Evolutionary conservation across 2,113 vertebrate species (phyloP).

Genomic region (Calidris pygmaea): DNA sequence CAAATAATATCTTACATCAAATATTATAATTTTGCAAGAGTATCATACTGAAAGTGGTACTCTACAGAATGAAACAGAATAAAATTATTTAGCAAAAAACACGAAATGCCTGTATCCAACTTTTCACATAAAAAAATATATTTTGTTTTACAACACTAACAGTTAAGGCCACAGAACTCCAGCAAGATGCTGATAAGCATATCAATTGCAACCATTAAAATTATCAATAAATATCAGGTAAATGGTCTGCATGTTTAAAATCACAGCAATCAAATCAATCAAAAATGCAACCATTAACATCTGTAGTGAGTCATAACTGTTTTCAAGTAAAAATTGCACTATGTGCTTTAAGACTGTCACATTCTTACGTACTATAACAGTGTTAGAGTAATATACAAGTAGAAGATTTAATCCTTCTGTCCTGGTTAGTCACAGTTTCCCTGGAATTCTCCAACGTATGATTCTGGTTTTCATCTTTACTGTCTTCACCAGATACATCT

Average conservation of each 20-base stretch:
- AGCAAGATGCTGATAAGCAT: conserved; percentile 42
- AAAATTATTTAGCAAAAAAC: conserved; percentile 43
- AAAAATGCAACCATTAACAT: conserved; percentile 39
- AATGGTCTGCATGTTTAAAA: conserved; percentile 44
- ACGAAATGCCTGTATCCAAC: conserved; percentile 44
- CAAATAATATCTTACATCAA: not conserved
- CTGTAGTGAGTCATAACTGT: conserved; percentile 29
- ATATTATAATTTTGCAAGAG: conserved; percentile 5
- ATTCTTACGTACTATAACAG: conserved; percentile 19
- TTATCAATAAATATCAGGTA: conserved; percentile 74
- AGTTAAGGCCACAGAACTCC: conserved; percentile 74
- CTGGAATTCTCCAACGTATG: conserved; percentile 39
- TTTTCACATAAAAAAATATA: conserved; percentile 70
- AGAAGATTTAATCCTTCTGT: conserved; percentile 67
- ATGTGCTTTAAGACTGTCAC: conserved; percentile 39
- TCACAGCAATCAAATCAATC: conserved; percentile 40
- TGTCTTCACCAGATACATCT: conserved; percentile 29
- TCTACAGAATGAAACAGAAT: conserved; percentile 36
- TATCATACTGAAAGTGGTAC: conserved; percentile 7
- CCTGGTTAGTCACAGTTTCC: conserved; percentile 43
- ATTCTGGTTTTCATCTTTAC: conserved; percentile 68
- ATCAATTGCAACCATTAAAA: conserved; percentile 41
- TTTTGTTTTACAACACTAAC: conserved; percentile 66
- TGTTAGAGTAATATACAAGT: conserved; percentile 67
- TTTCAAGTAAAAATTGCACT: conserved; percentile 73